These are phyloP conservation scores for Drosophila mimica DNA, from an alignment of 2,888 invertebrate species.

Conservation along the genomic window DNA sequence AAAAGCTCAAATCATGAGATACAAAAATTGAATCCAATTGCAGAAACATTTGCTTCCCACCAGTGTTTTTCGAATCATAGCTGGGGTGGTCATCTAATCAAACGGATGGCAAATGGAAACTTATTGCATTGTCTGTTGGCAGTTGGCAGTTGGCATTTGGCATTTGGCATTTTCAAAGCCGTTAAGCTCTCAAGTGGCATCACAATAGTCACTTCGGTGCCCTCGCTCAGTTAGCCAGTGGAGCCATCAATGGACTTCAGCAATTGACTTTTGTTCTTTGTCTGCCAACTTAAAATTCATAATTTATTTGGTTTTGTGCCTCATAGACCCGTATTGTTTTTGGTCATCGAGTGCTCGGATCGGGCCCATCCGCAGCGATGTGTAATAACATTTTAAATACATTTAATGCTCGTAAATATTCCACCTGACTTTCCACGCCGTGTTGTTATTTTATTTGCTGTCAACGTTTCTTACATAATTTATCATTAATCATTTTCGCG, in stretches of 20 bases:
- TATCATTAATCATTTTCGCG: constrained; percentile 75
- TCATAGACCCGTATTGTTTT: constrained; percentile 41
- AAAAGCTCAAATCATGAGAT: constrained; percentile 49
- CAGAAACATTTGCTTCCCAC: constrained; percentile 65
- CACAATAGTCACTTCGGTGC: constrained; percentile 31
- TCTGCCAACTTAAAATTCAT: constrained; percentile 72
- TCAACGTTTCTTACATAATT: constrained; percentile 74
- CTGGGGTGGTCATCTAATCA: constrained; percentile 59
- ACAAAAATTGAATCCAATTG: constrained; percentile 72
- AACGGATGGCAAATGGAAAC: constrained; percentile 51
- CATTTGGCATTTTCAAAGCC: constrained; percentile 67
- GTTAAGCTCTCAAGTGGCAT: constrained; percentile 69
- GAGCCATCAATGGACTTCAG: constrained; percentile 50
- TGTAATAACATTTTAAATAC: constrained; percentile 73
- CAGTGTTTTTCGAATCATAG: constrained; percentile 41
- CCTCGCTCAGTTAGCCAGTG: constrained; percentile 5
- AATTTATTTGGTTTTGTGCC: constrained; percentile 68
- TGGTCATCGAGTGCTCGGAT: constrained; percentile 41
- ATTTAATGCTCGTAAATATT: constrained; percentile 71
- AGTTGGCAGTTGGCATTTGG: constrained; percentile 39
- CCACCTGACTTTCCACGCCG: constrained; percentile 40
- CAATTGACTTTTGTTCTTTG: constrained; percentile 74
- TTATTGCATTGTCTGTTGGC: constrained; percentile 38
- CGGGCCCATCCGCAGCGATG: constrained; percentile 10
- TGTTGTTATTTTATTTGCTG: constrained; percentile 52